Conservation (phyloP, 1,140 invertebrate species). For the Trichoplusia ni region DNA sequence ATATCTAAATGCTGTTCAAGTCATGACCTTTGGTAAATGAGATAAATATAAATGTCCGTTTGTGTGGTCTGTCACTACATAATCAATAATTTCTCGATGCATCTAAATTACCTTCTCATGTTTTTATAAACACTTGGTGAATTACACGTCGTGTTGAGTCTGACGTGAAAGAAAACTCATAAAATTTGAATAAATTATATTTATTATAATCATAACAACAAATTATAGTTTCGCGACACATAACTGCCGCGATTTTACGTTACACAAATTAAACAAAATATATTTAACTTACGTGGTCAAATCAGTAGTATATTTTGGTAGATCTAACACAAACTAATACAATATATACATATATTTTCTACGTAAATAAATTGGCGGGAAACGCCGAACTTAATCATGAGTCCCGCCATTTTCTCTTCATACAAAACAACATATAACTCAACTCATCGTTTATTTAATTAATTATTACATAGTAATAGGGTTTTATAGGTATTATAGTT, state of each 20-base stretch:
- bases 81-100: too few relatives aligned
- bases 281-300: slow-evolving; percentile 12
- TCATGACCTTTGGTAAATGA: too few relatives aligned
- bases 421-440: neutral
- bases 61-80: too few relatives aligned
- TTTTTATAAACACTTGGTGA: too few relatives aligned
- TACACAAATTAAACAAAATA: neutral
- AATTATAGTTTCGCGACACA: slow-evolving; percentile 3
- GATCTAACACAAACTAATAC: slow-evolving; percentile 11
- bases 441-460: neutral
- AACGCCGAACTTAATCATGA: neutral
- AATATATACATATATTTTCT: slow-evolving; percentile 22
- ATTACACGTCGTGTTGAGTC: too few relatives aligned
- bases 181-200: slow-evolving; percentile 22
- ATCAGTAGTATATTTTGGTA: slow-evolving; percentile 6
- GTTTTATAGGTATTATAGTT: too few relatives aligned
- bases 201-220: slow-evolving; percentile 27
- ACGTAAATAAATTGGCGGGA: slow-evolving; percentile 24
- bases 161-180: neutral
- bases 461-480: neutral
- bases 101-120: too few relatives aligned
- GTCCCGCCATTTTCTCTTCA: neutral
- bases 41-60: too few relatives aligned
- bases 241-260: neutral
- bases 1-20: too few relatives aligned